Evolutionary conservation across 2,888 invertebrate genomes (phyloP), one percentile per base, ranked within the genome.

Genomic region (Acanthosoma haemorrhoidale): DNA sequence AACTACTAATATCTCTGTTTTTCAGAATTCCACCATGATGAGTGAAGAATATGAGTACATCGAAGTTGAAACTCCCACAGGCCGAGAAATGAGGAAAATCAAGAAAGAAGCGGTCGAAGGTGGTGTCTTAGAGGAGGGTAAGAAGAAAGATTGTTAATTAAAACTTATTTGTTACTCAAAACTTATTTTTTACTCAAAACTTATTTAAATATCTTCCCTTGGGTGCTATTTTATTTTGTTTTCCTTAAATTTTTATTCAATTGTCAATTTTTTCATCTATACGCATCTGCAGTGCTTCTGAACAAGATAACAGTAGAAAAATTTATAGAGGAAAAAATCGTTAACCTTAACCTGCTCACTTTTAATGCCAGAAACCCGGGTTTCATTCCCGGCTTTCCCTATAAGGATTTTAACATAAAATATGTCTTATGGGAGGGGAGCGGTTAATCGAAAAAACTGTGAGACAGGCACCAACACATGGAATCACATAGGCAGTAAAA

Each of bases 81-180:
- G 81, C 77, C 90, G 86, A 1, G 90, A 90, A 79, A 88, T 90
- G 90, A 87, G 89, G 89, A 41, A 89, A 90, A 78, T 82, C 90
- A 39, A 79, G 70, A 81, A 81, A 69, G 78, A 64, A 64, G 21
- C 64, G n/a, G 41, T 64, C 3, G 64, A 79, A 8, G 77, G 80
- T 5, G 81, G 80, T 9, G 81, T 81, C 18, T 75, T 81, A 2
- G 81, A 81, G 75, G 80, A 81, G 77, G 80, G 79, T 79, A 69
- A 13, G 29, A 32, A 31, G n/a, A n/a, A n/a, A 43, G 9, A 25
- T 32, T n/a, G n/a, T 4, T 3, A 25, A 51, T 4, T 21, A 6
- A 13, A 13, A 4, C 9, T 36, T 36, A 36, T 36, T 57, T 32
- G 57, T 71, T 57, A 68, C 38, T 11, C 38, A 36, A 36, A 36